These are phyloP conservation scores for Chrosomus eos DNA, from an alignment of 2,797 vertebrate species.

Conservation along the genomic window DNA sequence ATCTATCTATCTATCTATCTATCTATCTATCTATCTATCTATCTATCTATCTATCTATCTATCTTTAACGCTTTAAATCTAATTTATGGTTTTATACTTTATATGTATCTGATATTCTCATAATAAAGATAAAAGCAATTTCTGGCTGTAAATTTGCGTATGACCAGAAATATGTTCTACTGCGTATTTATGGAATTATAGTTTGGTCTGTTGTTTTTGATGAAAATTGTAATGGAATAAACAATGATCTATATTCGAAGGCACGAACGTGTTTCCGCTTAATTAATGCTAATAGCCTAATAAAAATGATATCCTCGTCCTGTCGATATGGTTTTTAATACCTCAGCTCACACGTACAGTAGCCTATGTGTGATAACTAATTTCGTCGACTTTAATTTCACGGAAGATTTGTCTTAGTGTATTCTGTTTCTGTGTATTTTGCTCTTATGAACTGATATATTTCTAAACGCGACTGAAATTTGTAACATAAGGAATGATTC, in stretches of 20 bases:
- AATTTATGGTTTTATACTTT: not conserved
- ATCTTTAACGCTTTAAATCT: not conserved
- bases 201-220: not conserved
- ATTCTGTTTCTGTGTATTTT: not conserved
- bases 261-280: too few species aligned
- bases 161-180: not conserved
- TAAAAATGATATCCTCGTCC: not conserved
- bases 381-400: not conserved
- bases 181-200: not conserved
- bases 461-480: not conserved
- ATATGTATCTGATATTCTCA: not conserved
- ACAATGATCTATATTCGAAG: not conserved
- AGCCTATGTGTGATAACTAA: not conserved
- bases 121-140: not conserved
- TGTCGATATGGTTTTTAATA: not conserved
- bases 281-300: not conserved
- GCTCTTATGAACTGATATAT: not conserved
- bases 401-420: not conserved
- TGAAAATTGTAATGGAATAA: not conserved
- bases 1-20: slow-evolving; percentile 3
- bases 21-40: not conserved
- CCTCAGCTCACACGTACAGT: not conserved
- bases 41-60: not conserved
- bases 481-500: not conserved
- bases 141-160: not conserved